These are phyloP conservation scores for Drosophila vallismaia DNA, from an alignment of 2,888 invertebrate species.

Conservation along the genomic window DNA sequence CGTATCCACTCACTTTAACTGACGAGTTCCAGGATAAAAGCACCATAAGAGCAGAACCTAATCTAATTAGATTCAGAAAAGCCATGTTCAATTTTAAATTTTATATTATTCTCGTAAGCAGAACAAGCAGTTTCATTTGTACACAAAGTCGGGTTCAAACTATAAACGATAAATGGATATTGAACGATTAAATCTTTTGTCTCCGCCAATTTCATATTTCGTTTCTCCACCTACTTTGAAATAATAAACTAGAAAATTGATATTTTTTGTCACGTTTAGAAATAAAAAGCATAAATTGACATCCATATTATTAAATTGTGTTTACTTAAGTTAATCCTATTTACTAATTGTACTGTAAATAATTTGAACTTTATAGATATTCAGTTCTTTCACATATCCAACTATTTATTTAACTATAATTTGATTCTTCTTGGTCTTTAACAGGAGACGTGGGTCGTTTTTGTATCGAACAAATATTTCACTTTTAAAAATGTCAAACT, in stretches of 20 bases:
- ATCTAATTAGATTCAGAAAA: neutral
- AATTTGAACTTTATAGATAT: neutral
- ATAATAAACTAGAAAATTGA: neutral
- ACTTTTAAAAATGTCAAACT: slow-evolving; percentile 92
- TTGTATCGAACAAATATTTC: slow-evolving; percentile 91
- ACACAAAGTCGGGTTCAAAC: neutral
- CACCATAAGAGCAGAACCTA: neutral
- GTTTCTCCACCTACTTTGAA: neutral
- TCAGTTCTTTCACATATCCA: neutral
- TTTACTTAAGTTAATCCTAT: neutral
- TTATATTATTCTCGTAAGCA: neutral
- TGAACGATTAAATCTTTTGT: neutral
- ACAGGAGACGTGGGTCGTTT: slow-evolving; percentile 59
- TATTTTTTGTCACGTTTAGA: neutral
- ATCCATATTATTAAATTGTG: neutral
- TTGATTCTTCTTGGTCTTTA: slow-evolving; percentile 41
- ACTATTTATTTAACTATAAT: slow-evolving; percentile 36
- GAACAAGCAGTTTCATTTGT: neutral
- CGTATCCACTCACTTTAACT: neutral
- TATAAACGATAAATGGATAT: neutral
- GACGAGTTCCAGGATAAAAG: neutral
- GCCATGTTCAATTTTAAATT: neutral
- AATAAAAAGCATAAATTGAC: neutral
- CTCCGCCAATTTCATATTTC: neutral
- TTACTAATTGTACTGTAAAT: neutral